Conservation (phyloP, 2,797 vertebrate species). For the Tinamus major region DNA sequence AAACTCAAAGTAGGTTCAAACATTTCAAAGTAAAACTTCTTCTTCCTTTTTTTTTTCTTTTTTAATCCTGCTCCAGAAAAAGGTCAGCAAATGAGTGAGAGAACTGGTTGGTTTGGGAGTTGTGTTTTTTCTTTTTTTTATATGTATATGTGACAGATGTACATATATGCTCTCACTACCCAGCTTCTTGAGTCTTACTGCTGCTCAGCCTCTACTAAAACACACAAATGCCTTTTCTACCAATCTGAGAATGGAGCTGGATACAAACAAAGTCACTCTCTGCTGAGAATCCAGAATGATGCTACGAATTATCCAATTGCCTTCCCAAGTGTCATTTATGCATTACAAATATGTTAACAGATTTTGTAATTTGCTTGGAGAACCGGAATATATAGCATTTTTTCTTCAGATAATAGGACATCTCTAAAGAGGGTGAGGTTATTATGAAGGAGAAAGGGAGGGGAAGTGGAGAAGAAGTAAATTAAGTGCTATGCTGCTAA, state of each 20-base stretch:
- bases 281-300: background rate
- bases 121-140: background rate
- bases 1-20: background rate
- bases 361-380: background rate
- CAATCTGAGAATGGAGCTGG: background rate
- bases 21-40: background rate
- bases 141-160: too few species aligned
- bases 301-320: background rate
- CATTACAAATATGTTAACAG: fast-evolving
- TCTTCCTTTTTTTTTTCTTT: background rate
- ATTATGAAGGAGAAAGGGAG: background rate
- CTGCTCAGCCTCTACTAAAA: background rate
- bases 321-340: background rate
- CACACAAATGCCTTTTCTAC: background rate
- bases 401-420: fast-evolving
- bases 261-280: background rate
- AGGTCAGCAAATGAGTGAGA: background rate
- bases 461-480: background rate
- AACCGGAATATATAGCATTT: fast-evolving
- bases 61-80: background rate
- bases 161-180: fast-evolving
- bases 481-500: background rate
- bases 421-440: background rate
- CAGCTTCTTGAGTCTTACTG: background rate
- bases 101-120: background rate